phyloP scores from a whole-genome alignment of 2,113 vertebrate genomes.

The Mystacornis crossleyi region DNA sequence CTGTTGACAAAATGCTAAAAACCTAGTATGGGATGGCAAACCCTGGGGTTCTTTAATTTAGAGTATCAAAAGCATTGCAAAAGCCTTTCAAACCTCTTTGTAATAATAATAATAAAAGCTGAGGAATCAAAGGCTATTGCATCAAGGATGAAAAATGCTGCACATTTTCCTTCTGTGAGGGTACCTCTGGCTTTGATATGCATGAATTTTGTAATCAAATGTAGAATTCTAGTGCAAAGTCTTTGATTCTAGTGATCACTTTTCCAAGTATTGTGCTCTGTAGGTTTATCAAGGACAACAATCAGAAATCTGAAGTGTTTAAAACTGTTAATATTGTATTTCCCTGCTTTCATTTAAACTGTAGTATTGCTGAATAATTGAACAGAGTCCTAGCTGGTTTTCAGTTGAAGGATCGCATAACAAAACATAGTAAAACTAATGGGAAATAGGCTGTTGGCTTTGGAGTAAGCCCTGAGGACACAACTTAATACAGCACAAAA shows the following conservation, averaged over 20 bases:
- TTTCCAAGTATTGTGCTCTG: not conserved
- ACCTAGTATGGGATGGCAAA: not conserved
- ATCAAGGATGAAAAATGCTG: not conserved
- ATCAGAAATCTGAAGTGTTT: not conserved
- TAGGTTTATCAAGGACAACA: not conserved
- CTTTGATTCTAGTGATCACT: not conserved
- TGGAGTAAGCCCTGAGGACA: slow-evolving; percentile 1
- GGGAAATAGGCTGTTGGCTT: slow-evolving; percentile 18
- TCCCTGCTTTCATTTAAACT: not conserved
- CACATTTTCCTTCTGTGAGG: not conserved
- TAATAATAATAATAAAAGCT: not conserved
- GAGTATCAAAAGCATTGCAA: not conserved
- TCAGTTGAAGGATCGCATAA: not conserved
- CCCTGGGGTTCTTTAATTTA: not conserved
- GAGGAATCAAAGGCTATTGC: not conserved
- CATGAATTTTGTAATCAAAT: not conserved
- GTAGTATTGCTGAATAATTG: slow-evolving; percentile 4
- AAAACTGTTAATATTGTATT: not conserved
- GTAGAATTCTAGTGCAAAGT: not conserved
- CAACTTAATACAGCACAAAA: not conserved
- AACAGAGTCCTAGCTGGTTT: not conserved
- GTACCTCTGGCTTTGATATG: not conserved
- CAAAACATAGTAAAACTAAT: slow-evolving; percentile 4
- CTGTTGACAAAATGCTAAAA: not conserved
- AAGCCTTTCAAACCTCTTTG: not conserved